Evolutionary conservation across 2,797 vertebrate genomes (phyloP), one percentile per base, ranked within the genome.

Genomic region (Scleropages formosus): DNA sequence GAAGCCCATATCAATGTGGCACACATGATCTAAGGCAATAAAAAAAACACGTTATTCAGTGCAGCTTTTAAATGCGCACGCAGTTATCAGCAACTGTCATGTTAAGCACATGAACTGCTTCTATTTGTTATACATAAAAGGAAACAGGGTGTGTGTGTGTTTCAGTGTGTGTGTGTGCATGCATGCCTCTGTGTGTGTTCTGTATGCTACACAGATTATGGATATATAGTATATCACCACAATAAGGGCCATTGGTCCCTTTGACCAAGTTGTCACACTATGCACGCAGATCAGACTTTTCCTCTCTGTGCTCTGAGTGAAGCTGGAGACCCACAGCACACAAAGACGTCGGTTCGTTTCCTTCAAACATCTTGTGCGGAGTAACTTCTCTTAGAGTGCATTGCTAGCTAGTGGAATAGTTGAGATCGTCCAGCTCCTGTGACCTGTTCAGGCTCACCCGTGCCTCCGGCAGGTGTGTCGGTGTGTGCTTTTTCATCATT

Each of bases 1-100:
- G 84, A 59, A 63, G 70, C 59, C 84, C 6, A 6, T 6, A 83
- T 83, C 77, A 13, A 69, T 75, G 82, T 84, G 88, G 87, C 12
- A 31, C 49, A 59, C 10, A 56, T 56, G 18, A 56, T 11, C 53
- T 56, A 12, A 56, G 53, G 18, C 53, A 56, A 56, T 56, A 10
- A 56, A 56, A n/a, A n/a, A 56, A 56, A 56, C 18, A 56, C 53
- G 56, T 56, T 3, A 2, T 18, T 56, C 53, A 56, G 2, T 10
- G 3, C 12, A 18, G 3, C 53, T 18, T 56, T 56, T 3, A 56
- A 56, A 56, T 18, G 18, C 53, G 10, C 9, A 10, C 11, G 39
- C 31, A 39, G 31, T 39, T 39, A 39, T 39, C 31, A 39, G 31
- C 31, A 39, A 6, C 31, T 39, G 31, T 39, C 31, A 56, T 56